Percentiles rank a stretch among this genome's conserved stretches.
Conservation (phyloP, 2,113 vertebrate genomes). For the Macroglossus sobrinus region DNA sequence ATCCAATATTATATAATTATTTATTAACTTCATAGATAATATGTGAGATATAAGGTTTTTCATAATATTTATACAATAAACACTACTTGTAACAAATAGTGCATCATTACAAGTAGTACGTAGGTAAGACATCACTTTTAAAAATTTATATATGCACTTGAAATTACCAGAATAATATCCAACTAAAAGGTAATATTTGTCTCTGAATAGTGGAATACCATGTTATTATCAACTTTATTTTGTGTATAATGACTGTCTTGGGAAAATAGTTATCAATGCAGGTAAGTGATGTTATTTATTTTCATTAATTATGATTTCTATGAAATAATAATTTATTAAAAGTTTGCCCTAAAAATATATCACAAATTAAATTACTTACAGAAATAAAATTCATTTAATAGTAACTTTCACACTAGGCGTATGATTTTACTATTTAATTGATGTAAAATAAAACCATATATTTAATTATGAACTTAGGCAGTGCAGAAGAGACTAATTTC, state of each 20-base stretch:
- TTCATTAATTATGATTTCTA: background rate
- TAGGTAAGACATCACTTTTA: background rate
- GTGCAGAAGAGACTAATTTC: background rate
- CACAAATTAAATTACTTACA: conserved; percentile 17
- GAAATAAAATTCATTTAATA: conserved; percentile 41
- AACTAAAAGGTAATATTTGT: background rate
- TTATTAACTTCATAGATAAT: background rate
- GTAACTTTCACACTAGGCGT: conserved; percentile 12
- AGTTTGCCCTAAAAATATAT: conserved; percentile 40
- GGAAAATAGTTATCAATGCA: background rate
- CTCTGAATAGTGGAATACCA: background rate
- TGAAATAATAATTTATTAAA: background rate
- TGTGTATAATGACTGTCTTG: background rate
- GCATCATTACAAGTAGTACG: background rate
- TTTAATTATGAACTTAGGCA: conserved; percentile 18
- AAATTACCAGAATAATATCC: background rate
- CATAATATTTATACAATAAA: background rate
- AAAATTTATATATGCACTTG: background rate
- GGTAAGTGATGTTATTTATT: background rate
- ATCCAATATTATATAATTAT: background rate
- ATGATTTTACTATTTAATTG: conserved; percentile 6
- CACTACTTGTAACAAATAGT: too few species aligned
- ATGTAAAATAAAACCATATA: conserved; percentile 20
- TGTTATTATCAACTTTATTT: background rate
- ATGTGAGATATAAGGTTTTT: background rate